Evolutionary conservation across 2,797 vertebrate genomes (phyloP).

Genomic region (Sebastes hubbsi): DNA sequence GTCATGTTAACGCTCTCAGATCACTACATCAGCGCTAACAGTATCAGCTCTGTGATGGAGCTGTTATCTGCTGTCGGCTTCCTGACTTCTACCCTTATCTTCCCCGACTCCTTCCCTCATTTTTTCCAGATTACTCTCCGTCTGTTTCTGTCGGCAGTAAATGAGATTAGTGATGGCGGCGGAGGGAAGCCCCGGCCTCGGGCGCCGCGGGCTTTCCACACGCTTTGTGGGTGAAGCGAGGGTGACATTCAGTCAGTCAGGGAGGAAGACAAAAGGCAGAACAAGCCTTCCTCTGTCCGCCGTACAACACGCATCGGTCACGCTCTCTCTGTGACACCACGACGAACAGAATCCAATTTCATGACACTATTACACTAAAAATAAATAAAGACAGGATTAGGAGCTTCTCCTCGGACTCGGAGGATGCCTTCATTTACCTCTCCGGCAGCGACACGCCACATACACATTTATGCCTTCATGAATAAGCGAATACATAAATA

Average conservation of each 20-base stretch:
- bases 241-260: constrained; percentile 52
- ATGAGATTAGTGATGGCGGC: constrained; percentile 75
- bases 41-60: constrained; percentile 20
- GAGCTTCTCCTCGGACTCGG: constrained; percentile 27
- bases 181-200: constrained; percentile 62
- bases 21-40: constrained; percentile 33
- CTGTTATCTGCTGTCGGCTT: constrained; percentile 49
- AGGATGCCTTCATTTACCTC: constrained; percentile 75
- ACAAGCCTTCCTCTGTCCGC: constrained; percentile 66
- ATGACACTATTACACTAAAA: constrained; percentile 61
- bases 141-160: constrained; percentile 45
- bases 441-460: constrained; percentile 51
- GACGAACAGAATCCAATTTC: constrained; percentile 62
- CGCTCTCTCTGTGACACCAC: constrained; percentile 46
- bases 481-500: constrained; percentile 83
- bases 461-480: constrained; percentile 63
- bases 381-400: neutral
- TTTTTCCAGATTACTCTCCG: constrained; percentile 41
- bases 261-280: constrained; percentile 46
- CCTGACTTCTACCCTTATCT: constrained; percentile 41
- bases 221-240: constrained; percentile 13
- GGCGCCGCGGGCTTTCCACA: constrained; percentile 38
- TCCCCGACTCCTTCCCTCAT: constrained; percentile 18
- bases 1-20: constrained; percentile 28
- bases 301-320: constrained; percentile 57